phyloP scores from a whole-genome alignment of 2,888 invertebrate species.

The Microctonus aethiopoides region DNA sequence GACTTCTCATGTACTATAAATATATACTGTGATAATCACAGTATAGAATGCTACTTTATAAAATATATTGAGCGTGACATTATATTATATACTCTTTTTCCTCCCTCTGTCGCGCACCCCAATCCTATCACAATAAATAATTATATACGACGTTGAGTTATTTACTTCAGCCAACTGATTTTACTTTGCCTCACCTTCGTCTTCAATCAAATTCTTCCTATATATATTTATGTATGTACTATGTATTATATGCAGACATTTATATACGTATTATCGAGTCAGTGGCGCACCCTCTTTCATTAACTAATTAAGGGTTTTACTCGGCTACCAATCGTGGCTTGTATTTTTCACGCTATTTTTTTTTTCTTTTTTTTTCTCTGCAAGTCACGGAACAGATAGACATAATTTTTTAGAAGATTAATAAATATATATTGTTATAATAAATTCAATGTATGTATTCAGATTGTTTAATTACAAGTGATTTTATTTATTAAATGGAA shows the following conservation, averaged over 20 bases:
- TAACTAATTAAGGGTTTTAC: slow-evolving; percentile 56
- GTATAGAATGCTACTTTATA: background rate
- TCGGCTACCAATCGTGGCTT: background rate
- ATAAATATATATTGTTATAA: too few species aligned
- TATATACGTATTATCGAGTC: background rate
- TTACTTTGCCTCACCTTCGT: slow-evolving; percentile 8
- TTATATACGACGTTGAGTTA: slow-evolving; percentile 2
- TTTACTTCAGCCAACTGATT: background rate
- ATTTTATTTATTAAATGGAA: too few species aligned
- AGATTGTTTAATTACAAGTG: too few species aligned
- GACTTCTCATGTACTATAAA: background rate
- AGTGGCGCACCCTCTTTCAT: slow-evolving; percentile 57
- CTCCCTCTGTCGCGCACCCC: background rate
- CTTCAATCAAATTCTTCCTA: background rate
- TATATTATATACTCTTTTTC: background rate
- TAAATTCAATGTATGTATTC: too few species aligned
- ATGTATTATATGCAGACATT: slow-evolving; percentile 35
- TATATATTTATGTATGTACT: slow-evolving; percentile 2
- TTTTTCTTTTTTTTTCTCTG: background rate
- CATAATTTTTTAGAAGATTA: background rate
- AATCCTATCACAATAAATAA: background rate
- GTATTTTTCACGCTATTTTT: too few species aligned
- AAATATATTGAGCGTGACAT: background rate
- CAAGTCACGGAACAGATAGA: background rate
- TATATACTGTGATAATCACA: background rate